Evolutionary conservation across 1,140 invertebrate species (phyloP).

Genomic region (Bombus confusus): DNA sequence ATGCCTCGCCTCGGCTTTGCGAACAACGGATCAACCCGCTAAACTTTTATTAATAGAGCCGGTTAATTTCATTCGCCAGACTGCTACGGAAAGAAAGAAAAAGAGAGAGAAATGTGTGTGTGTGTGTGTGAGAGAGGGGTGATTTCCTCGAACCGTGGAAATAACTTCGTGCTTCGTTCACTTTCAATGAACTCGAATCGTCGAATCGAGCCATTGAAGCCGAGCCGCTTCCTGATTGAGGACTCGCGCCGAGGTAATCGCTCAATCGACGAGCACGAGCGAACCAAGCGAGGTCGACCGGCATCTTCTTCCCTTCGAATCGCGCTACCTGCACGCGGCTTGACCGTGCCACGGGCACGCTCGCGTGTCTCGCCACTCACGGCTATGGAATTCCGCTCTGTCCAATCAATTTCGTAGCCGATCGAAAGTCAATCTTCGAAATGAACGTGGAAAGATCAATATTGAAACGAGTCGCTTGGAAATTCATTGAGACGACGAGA

Average conservation of each 20-base stretch:
- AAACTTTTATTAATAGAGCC: slow-evolving; percentile 2
- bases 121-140: too few relatives aligned
- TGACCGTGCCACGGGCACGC: neutral
- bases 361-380: slow-evolving; percentile 44
- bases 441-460: slow-evolving; percentile 49
- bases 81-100: neutral
- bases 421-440: slow-evolving; percentile 53
- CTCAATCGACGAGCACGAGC: slow-evolving; percentile 51
- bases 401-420: slow-evolving; percentile 37
- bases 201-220: slow-evolving; percentile 36
- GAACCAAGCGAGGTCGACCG: slow-evolving; percentile 12
- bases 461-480: slow-evolving; percentile 37
- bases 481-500: slow-evolving; percentile 26
- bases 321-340: slow-evolving; percentile 10
- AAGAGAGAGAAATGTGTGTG: too few relatives aligned
- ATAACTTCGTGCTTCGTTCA: slow-evolving; percentile 27
- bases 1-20: too few relatives aligned
- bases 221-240: slow-evolving; percentile 46
- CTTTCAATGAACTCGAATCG: slow-evolving; percentile 41
- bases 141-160: neutral
- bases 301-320: slow-evolving; percentile 50
- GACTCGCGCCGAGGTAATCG: slow-evolving; percentile 50
- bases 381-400: neutral
- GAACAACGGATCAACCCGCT: neutral
- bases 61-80: slow-evolving; percentile 11